Base-by-base conservation (phyloP, 2,797 vertebrate species). In the Falco columbarius region DNA sequence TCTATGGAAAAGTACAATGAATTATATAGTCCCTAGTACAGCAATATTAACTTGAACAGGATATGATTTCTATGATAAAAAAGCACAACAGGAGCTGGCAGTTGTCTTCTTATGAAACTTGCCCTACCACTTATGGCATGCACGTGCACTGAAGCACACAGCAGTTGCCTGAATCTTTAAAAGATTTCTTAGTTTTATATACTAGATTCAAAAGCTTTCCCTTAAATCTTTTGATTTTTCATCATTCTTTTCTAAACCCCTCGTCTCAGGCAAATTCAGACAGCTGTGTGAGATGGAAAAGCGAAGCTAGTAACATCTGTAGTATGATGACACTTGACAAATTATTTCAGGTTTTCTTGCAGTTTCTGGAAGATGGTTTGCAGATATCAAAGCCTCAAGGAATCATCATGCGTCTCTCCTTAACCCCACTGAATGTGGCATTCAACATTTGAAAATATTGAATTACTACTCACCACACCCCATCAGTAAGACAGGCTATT, bases 371-470 rank as follows among this genome's bases (percentile, higher is more conserved):
- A 94, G 93, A 92, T 40, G 73, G 74, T 85, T 44, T 62, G 93
- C 90, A 96, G 94, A 93, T 86, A 79, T 83, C 90, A 94, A 77
- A 96, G 81, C 74, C 89, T 90, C 65, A 40, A 93, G 92, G 84
- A 93, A 89, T 38, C 77, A 65, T 75, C 56, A 27, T 15, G 46
- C 42, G 59, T 95, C 84, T 86, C 90, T 94, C 89, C 90, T 81
- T 92, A 96, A 74, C 79, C 84, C 86, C 59, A 44, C 13, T 44
- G 81, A 85, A 68, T 1, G 17, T 51, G 83, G 88, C 56, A 52
- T 65, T 83, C 92, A 56, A 12, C 10, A 0, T 81, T 59, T 82
- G 74, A 83, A 85, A 85, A 81, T 26, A 59, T 0, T 72, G 73
- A 79, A 56, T 73, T 14, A 59, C 70, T 73, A 21, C 94, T 92